A percentile compares a stretch with the other conserved stretches of the same genome.
Evolutionary conservation across 2,888 invertebrate genomes (phyloP).

Genomic region (Limnephilus auricula): DNA sequence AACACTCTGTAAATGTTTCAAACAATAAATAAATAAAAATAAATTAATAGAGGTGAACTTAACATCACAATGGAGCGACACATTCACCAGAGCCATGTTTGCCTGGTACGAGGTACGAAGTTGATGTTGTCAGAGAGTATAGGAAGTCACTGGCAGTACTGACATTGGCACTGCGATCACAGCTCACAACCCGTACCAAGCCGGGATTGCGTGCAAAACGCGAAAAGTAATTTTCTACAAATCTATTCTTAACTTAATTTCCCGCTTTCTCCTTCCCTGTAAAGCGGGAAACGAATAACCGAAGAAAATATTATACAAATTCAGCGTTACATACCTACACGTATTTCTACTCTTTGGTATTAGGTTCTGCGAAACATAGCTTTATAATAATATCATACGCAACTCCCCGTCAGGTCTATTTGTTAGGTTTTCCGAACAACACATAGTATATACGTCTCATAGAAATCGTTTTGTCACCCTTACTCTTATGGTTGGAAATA

Average conservation of each 20-base stretch:
- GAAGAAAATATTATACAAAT: slow-evolving; percentile 18
- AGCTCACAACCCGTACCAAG: slow-evolving; percentile 41
- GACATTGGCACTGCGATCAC: neutral
- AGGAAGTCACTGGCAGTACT: neutral
- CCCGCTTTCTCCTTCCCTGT: slow-evolving; percentile 79
- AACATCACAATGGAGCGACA: slow-evolving; percentile 27
- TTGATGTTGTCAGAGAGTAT: neutral
- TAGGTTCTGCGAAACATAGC: neutral
- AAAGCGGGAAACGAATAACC: slow-evolving; percentile 69
- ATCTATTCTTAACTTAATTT: slow-evolving; percentile 65
- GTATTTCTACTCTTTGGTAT: neutral
- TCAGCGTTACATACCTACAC: neutral
- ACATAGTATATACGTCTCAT: no score
- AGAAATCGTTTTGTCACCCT: no score
- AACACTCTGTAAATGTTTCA: no score
- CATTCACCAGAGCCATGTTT: slow-evolving; percentile 39
- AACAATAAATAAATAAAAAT: no score
- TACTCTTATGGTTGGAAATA: no score
- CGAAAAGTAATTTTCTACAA: slow-evolving; percentile 63
- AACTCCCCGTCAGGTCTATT: no score
- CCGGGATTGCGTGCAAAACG: slow-evolving; percentile 60
- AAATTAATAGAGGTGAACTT: neutral
- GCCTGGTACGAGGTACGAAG: slow-evolving; percentile 59
- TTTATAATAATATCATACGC: neutral
- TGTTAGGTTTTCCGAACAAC: no score